These are phyloP conservation scores for Brachyopa scutellaris DNA, from an alignment of 2,888 invertebrate species.

Conservation along the genomic window DNA sequence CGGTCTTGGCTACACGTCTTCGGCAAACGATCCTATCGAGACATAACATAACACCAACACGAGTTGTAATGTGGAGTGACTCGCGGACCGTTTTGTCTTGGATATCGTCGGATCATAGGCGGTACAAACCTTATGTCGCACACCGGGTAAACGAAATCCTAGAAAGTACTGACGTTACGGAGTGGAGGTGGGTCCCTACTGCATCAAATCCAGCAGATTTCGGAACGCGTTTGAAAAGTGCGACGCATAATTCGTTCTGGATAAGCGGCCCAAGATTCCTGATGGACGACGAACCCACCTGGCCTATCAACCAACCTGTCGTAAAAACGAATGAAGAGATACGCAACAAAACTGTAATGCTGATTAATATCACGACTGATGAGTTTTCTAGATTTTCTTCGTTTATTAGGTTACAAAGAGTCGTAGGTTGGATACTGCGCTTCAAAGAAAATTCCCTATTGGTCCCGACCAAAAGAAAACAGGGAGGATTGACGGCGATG, in stretches of 20 bases:
- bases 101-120: constrained; percentile 43
- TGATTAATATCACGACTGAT: not conserved
- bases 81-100: constrained; percentile 43
- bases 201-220: not conserved
- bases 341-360: constrained; percentile 3
- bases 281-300: not conserved
- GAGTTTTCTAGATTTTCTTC: constrained; percentile 22
- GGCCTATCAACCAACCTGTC: constrained; percentile 2
- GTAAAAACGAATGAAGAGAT: constrained; percentile 15
- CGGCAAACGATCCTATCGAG: not conserved
- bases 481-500: not conserved
- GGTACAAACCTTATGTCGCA: constrained; percentile 73
- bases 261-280: not conserved
- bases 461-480: not conserved
- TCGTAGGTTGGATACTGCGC: constrained; percentile 20
- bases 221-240: not conserved
- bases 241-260: constrained; percentile 33
- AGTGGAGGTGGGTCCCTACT: constrained; percentile 53
- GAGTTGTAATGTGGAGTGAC: constrained; percentile 38
- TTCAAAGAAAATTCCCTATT: not conserved
- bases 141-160: constrained; percentile 54
- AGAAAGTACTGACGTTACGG: constrained; percentile 20
- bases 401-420: constrained; percentile 6
- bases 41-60: constrained; percentile 4
- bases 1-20: constrained; percentile 38